Base-by-base conservation (phyloP, 2,113 vertebrate genomes). In the Strigops habroptila region DNA sequence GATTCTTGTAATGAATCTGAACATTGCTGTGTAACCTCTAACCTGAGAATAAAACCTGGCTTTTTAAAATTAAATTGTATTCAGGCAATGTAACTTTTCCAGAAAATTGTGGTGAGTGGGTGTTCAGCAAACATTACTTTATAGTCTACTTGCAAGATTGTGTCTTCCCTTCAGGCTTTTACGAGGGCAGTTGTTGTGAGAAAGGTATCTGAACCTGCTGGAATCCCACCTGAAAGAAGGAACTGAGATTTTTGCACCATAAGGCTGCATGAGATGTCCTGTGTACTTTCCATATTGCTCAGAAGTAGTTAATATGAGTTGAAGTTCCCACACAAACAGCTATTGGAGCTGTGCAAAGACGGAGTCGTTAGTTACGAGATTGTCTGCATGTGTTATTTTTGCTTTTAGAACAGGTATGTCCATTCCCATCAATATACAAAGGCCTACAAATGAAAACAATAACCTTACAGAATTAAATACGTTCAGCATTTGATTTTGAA, bases 31-130 rank as follows among this genome's bases (percentile, higher is more conserved):
- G 67, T 93, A 80, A 88, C 51, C n/a, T 95, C 39, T 70, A 77
- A 81, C 84, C 39, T 63, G 67, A 94, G 27, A 93, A 86, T 89
- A 94, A 97, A 97, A 68, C 18, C 18, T 94, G 84, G 15, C 35
- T 73, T 60, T 51, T 49, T 57, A 4, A 67, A 83, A 71, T 79
- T 22, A 65, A 88, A 59, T 57, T 90, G 21, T 60, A 48, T 73
- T 92, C 88, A 81, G 64, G 88, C 18, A 22, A 16, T 62, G 51
- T 14, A 1, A 17, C 51, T 52, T 75, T 78, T 57, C 16, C n/a
- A 55, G 64, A 65, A 89, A 62, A 55, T 53, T 23, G 8, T 24
- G 25, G 4, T 90, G 44, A 68, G 55, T 76, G 82, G 35, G 21
- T 90, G 65, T 82, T 94, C 82, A 74, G 76, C 75, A 91, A 91